Conservation (phyloP, 2,888 invertebrate genomes). For the Julus scandinavius region DNA sequence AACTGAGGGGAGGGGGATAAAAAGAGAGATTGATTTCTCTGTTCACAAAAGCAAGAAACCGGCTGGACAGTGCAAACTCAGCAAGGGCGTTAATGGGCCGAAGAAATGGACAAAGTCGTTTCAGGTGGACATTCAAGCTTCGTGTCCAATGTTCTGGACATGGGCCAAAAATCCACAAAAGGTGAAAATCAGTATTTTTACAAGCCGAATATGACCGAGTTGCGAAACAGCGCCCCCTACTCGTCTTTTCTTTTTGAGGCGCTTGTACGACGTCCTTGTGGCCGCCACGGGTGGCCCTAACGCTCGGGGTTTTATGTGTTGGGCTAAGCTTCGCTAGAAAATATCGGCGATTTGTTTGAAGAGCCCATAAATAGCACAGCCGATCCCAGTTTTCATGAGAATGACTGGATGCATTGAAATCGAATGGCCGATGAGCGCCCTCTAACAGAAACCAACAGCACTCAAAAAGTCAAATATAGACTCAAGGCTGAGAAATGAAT, state of each 20-base stretch:
- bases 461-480: not conserved
- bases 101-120: not conserved
- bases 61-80: constrained; percentile 1
- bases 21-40: too few relatives aligned
- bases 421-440: not conserved
- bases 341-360: not conserved
- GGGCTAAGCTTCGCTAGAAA: not conserved
- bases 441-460: not conserved
- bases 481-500: not conserved
- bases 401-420: not conserved
- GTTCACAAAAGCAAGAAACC: too few relatives aligned
- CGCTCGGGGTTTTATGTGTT: not conserved
- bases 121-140: not conserved
- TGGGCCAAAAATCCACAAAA: not conserved
- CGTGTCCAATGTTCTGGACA: not conserved
- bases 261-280: constrained; percentile 12
- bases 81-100: not conserved
- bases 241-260: not conserved
- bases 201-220: not conserved
- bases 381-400: not conserved
- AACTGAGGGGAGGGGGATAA: not conserved
- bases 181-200: not conserved
- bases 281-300: not conserved
- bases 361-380: constrained; percentile 14
- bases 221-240: constrained; percentile 20